Conservation (phyloP, 2,113 vertebrate genomes). For the Trichomycterus rosablanca region DNA sequence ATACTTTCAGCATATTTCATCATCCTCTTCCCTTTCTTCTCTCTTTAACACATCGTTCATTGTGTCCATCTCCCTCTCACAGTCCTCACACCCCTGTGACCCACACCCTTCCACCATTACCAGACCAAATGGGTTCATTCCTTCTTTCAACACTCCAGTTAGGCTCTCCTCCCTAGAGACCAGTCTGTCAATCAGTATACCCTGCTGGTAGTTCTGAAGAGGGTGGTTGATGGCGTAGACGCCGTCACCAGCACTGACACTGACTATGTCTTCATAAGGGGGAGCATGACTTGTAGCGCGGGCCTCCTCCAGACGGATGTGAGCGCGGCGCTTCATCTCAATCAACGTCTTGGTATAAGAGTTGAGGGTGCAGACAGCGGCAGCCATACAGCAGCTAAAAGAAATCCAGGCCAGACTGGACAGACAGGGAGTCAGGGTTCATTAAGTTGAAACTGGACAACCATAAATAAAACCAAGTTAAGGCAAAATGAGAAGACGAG, state of each 20-base stretch:
- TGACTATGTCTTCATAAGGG: constrained; percentile 67
- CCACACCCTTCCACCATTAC: constrained; percentile 60
- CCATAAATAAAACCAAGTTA: neutral
- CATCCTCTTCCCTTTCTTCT: constrained; percentile 50
- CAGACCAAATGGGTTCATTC: constrained; percentile 46
- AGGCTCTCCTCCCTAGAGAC: constrained; percentile 54
- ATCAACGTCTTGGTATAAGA: constrained; percentile 78
- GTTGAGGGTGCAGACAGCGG: constrained; percentile 76
- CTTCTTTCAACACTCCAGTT: constrained; percentile 41
- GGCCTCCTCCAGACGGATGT: constrained; percentile 65
- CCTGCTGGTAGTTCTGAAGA: constrained; percentile 62
- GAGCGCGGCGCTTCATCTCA: constrained; percentile 69
- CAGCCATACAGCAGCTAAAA: constrained; percentile 79
- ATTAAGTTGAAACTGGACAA: neutral
- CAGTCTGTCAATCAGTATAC: constrained; percentile 58
- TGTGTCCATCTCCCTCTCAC: constrained; percentile 60
- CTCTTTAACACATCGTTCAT: constrained; percentile 56
- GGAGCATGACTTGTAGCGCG: constrained; percentile 54
- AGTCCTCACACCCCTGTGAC: constrained; percentile 65
- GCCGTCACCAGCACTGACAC: constrained; percentile 36
- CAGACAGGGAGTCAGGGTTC: neutral
- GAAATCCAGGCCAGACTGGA: constrained; percentile 77
- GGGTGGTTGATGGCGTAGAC: constrained; percentile 70
- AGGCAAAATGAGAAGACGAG: neutral
- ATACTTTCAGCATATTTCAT: constrained; percentile 62